Percentiles rank a stretch among this genome's conserved stretches.
phyloP scores from a whole-genome alignment of 2,113 vertebrate species.

The Butorides virescens region DNA sequence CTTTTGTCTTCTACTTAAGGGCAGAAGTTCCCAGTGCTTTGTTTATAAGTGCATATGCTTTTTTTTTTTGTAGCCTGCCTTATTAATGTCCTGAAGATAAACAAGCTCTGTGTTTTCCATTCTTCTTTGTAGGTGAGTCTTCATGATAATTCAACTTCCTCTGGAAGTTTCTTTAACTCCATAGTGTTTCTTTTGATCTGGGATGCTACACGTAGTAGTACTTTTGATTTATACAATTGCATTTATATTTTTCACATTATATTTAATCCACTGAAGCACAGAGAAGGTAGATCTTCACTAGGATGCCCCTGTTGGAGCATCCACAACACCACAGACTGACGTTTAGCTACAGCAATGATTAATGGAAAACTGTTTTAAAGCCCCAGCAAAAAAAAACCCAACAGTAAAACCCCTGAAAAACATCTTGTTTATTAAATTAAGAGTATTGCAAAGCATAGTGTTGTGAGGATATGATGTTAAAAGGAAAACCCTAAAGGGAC shows the following conservation, averaged over 20 bases:
- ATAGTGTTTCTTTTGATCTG: neutral
- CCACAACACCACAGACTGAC: neutral
- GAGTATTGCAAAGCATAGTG: neutral
- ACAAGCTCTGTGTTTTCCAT: neutral
- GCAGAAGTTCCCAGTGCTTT: neutral
- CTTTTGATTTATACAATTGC: neutral
- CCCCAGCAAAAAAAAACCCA: neutral
- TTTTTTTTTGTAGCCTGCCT: neutral
- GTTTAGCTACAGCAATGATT: neutral
- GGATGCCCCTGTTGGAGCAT: neutral
- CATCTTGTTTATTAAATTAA: neutral
- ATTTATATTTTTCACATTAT: neutral
- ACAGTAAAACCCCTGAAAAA: neutral
- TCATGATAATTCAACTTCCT: neutral
- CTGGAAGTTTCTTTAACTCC: neutral
- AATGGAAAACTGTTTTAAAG: neutral
- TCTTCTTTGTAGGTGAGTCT: neutral
- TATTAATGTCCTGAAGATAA: neutral
- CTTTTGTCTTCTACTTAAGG: neutral
- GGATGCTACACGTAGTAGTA: neutral
- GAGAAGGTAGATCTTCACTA: neutral
- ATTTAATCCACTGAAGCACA: neutral
- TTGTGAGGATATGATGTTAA: neutral
- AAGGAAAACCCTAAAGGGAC: rapidly evolving
- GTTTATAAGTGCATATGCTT: neutral